Percentiles rank a stretch among this genome's conserved stretches.
Evolutionary conservation across 1,140 invertebrate species (phyloP).

Genomic region (Drosophila carrolli): DNA sequence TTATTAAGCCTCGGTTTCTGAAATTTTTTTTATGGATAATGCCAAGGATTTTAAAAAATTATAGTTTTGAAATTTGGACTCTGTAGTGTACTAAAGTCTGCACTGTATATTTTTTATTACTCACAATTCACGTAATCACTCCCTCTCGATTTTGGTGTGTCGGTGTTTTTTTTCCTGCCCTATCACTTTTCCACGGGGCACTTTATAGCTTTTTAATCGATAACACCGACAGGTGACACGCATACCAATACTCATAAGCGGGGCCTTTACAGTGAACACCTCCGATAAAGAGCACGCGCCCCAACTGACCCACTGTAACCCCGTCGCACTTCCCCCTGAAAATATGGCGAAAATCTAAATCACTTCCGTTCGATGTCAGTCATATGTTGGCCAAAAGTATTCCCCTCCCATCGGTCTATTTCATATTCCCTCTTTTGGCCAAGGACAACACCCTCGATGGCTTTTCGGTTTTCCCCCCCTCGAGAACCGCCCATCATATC

Average conservation of each 20-base stretch:
- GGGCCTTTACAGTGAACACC: constrained; percentile 51
- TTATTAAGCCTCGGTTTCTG: no score
- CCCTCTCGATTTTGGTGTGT: constrained; percentile 23
- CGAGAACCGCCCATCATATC: constrained; percentile 30
- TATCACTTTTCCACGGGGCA: constrained; percentile 44
- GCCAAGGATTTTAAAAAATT: no score
- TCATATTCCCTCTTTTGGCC: constrained; percentile 20
- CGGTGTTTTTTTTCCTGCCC: constrained; percentile 16
- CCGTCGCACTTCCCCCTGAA: constrained; percentile 1
- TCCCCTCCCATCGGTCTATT: constrained; percentile 10
- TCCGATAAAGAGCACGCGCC: constrained; percentile 53
- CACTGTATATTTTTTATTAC: constrained; percentile 46
- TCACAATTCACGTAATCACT: constrained; percentile 71
- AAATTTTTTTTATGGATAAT: no score
- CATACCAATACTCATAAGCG: constrained; percentile 34
- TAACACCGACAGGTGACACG: constrained; percentile 47
- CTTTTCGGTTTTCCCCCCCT: constrained; percentile 2
- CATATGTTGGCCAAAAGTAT: constrained; percentile 15
- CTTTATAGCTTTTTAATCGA: constrained; percentile 74
- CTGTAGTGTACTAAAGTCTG: not conserved
- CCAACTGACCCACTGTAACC: constrained; percentile 17
- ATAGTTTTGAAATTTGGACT: not conserved
- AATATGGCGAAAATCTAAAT: constrained; percentile 16
- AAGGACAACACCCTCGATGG: constrained; percentile 21
- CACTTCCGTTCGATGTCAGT: constrained; percentile 70